Conservation (phyloP, 2,888 invertebrate genomes). For the Stramonita haemastoma region DNA sequence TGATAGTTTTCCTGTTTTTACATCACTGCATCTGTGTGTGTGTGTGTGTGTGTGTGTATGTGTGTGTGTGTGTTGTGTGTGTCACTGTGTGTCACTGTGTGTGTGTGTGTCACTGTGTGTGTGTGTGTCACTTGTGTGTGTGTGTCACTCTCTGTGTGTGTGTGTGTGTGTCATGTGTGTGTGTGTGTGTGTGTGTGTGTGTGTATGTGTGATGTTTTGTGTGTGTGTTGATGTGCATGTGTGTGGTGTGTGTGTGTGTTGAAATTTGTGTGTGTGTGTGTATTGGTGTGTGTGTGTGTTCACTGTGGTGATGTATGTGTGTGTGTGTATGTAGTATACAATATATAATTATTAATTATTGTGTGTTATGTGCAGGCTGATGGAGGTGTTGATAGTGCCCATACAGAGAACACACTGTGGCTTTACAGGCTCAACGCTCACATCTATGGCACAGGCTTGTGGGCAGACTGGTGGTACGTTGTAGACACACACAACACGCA, state of each 20-base stretch:
- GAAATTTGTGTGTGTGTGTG: neutral
- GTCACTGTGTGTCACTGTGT: neutral
- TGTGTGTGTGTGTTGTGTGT: neutral
- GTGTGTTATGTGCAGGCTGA: conserved; percentile 49
- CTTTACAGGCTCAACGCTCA: conserved; percentile 52
- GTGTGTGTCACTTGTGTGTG: neutral
- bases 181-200: neutral
- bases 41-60: neutral
- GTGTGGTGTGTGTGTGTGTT: neutral
- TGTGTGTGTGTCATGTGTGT: neutral
- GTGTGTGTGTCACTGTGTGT: neutral
- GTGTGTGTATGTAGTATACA: too few species aligned
- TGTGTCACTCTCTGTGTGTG: too few species aligned
- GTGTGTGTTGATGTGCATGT: neutral
- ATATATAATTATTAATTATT: neutral
- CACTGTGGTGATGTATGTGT: too few species aligned
- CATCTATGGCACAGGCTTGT: conserved; percentile 62
- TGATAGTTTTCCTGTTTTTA: too few species aligned
- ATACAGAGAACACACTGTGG: conserved; percentile 50
- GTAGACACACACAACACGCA: too few species aligned
- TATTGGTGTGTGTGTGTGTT: neutral
- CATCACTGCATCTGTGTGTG: neutral
- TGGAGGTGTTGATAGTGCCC: conserved; percentile 62
- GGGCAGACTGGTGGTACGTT: conserved; percentile 63
- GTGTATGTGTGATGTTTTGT: neutral